Conservation (phyloP, 2,113 vertebrate species). For the Melanocharis versteri region DNA sequence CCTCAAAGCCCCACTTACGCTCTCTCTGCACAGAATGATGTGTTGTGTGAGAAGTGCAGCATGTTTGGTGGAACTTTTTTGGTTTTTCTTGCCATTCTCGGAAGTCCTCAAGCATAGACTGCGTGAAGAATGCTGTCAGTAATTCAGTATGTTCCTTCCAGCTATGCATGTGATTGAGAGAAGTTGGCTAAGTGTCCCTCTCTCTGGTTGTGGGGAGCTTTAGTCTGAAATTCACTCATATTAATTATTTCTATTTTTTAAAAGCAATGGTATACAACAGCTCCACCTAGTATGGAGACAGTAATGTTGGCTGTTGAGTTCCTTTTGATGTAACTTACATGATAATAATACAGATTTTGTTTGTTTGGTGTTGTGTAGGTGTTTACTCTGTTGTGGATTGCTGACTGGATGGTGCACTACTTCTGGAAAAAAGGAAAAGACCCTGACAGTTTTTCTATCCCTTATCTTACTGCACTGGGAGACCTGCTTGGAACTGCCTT, state of each 20-base stretch:
- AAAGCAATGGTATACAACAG: background rate
- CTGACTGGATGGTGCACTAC: conserved; percentile 96
- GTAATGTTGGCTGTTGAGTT: background rate
- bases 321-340: background rate
- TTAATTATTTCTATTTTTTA: background rate
- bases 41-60: background rate
- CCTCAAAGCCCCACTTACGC: background rate
- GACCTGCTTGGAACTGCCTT: conserved; percentile 94
- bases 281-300: background rate
- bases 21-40: background rate
- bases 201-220: background rate
- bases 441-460: conserved; percentile 95
- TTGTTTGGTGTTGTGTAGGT: conserved; percentile 75
- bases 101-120: background rate
- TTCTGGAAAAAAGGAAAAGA: conserved; percentile 97
- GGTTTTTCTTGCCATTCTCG: background rate
- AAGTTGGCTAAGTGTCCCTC: background rate
- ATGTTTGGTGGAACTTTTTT: background rate
- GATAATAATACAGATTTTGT: background rate
- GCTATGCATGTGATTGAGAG: background rate
- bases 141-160: background rate
- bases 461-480: conserved; percentile 92
- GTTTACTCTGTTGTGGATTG: conserved; percentile 85
- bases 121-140: background rate
- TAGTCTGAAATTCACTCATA: background rate